Evolutionary conservation across 35 echinoderm and acorn worm genomes (phyloP).

Genomic region (Apostichopus parvimensis): DNA sequence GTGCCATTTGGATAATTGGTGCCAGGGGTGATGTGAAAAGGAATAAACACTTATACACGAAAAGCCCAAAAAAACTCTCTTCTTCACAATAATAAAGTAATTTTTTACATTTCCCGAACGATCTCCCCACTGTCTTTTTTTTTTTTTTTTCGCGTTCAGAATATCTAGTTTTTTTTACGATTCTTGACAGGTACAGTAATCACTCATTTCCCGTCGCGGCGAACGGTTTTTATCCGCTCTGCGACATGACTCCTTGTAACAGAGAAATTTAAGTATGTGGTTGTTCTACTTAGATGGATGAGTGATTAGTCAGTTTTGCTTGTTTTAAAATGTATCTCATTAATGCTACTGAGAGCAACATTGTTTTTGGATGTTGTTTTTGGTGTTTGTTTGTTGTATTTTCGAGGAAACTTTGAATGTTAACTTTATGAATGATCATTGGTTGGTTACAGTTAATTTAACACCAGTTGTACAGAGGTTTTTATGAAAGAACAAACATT

Average conservation of each 20-base stretch:
- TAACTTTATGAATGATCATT: too few relatives aligned
- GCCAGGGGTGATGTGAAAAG: not conserved
- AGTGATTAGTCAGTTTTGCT: not conserved
- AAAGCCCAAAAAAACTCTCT: not conserved
- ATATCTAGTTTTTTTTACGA: not conserved
- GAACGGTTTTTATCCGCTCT: not conserved
- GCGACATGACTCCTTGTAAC: not conserved
- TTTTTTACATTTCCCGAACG: too few relatives aligned
- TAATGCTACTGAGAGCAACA: not conserved
- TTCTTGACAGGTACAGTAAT: not conserved
- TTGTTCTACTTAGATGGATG: not conserved
- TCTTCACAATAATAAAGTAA: not conserved
- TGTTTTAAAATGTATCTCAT: not conserved
- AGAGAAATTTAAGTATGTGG: not conserved
- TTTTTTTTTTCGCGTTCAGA: not conserved
- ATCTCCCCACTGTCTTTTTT: not conserved
- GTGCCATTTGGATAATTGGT: not conserved
- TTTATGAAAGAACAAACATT: too few relatives aligned
- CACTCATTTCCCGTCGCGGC: not conserved
- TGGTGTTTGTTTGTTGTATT: too few relatives aligned
- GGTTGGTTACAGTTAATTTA: too few relatives aligned
- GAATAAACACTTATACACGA: not conserved
- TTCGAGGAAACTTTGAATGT: too few relatives aligned
- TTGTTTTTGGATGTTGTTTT: too few relatives aligned
- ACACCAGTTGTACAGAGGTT: too few relatives aligned